phyloP scores from a whole-genome alignment of 2,888 invertebrate genomes.

The Brenthis ino region DNA sequence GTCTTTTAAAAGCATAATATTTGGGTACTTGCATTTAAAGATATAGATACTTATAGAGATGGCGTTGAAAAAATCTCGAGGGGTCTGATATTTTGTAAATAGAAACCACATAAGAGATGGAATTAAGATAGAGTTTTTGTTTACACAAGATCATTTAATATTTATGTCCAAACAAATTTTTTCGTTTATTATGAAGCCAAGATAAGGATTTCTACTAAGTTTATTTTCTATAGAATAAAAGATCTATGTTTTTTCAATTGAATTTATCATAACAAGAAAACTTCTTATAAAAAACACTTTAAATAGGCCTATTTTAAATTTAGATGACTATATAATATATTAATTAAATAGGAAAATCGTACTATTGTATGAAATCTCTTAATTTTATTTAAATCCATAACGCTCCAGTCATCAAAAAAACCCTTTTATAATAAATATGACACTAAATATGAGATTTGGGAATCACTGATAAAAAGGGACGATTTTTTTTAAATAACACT shows the following conservation, averaged over 20 bases:
- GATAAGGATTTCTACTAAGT: neutral
- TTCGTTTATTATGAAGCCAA: neutral
- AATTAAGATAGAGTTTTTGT: conserved; percentile 12
- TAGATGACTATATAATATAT: too few relatives aligned
- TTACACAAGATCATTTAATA: neutral
- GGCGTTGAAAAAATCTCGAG: conserved; percentile 1
- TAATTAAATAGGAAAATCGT: too few relatives aligned
- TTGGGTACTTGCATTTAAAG: conserved; percentile 55
- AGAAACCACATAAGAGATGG: conserved; percentile 19
- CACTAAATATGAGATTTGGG: neutral
- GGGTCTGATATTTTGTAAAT: conserved; percentile 17
- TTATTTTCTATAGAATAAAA: too few relatives aligned
- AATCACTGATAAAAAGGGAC: neutral
- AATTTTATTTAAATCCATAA: too few relatives aligned
- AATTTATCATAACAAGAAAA: too few relatives aligned
- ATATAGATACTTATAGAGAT: conserved; percentile 27
- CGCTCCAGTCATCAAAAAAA: too few relatives aligned
- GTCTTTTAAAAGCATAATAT: conserved; percentile 63
- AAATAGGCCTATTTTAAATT: too few relatives aligned
- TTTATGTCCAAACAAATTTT: neutral
- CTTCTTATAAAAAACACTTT: too few relatives aligned
- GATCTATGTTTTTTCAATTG: neutral
- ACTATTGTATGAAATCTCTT: too few relatives aligned
- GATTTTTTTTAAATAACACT: neutral
- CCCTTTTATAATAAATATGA: too few relatives aligned